Base-by-base conservation (phyloP, 2,888 invertebrate species). In the Neoaliturus tenellus region DNA sequence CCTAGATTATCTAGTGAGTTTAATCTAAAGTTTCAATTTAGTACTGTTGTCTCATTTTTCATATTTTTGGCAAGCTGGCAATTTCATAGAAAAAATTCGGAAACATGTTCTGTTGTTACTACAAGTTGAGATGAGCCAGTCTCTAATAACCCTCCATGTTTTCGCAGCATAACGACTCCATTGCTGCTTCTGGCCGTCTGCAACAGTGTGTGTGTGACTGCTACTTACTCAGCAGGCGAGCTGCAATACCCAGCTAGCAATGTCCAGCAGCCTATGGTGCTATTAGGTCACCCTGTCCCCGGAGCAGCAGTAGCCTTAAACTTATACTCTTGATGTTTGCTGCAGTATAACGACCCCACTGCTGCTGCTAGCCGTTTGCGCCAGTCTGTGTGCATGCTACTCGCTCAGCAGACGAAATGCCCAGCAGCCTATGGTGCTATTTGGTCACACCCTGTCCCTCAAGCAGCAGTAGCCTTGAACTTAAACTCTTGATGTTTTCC, bases 401-500 rank as follows among this genome's bases (percentile, higher is more conserved):
- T 95, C 95, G 90, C 90, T 95, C 73, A 93, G 93, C 62, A 90
- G 93, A 84, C 91, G 93, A 84, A 91, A 94, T 87, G 89, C 91
- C 44, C 92, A 94, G 80, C 93, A 91, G 82, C 92, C 92, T 82
- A 80, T 90, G 86, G 88, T 93, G 12, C 67, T 93, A 17, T 91
- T 93, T 58, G 95, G 95, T 69, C 92, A 93, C 86, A 96, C 96
- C 90, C 89, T 98, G 83, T 94, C 95, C 0, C 91, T 97, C 84
- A 95, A 95, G 8, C 98, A 98, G 89, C 97, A 98, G 90, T 98
- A 98, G n/a, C n/a, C n/a, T n/a, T n/a, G n/a, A n/a, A n/a, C n/a
- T n/a, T n/a, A n/a, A n/a, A 44, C 12, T 35, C 6, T 35, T 44
- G 10, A 17, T 44, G 44, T 44, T 4, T 44, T 12, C 92, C 93